Base-by-base conservation (phyloP, 2,797 vertebrate species). In the Sebastiscus tertius region DNA sequence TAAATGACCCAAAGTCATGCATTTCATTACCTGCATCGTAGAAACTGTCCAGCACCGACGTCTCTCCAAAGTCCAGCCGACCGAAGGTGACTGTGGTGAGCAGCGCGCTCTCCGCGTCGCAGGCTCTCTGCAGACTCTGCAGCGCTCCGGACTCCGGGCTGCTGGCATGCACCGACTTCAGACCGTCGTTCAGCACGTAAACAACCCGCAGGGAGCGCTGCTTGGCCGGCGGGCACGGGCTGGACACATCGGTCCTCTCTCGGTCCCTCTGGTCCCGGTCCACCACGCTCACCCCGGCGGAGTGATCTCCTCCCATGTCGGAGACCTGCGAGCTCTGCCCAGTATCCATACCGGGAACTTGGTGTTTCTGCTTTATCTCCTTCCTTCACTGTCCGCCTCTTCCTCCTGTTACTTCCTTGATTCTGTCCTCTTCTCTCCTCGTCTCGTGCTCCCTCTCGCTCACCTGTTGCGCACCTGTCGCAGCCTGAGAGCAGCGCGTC, bases 21-120 rank as follows among this genome's bases (percentile, higher is more conserved):
- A 26, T 31, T 24, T 6, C 29, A 20, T 27, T 1, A 98, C 98
- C 98, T 87, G 98, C 97, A 14, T 97, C 95, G 90, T 98, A 99
- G 96, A 99, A 98, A 59, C 96, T 94, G 87, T 99, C 97, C 79
- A 99, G 95, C 83, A 97, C 96, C 0, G 96, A 94, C 0, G 97
- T 97, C 81, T 98, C 97, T 9, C 97, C 97, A 61, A 98, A 98
- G 94, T 99, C 97, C 75, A 99, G 93, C 65, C 97, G 89, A 0
- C 96, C 97, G 68, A 99, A 98, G 68, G 96, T 95, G 62, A 98
- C 92, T 0, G 95, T 96, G 89, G 92, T 94, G 22, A 99, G 96
- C 87, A 96, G 96, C 2, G 97, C 97, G 27, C 96, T 97, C 89
- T 97, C 95, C 0, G 96, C 91, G 86, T 98, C 96, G 83, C 98